These are phyloP conservation scores for Diglossa brunneiventris DNA, from an alignment of 2,113 vertebrate species.

Conservation along the genomic window DNA sequence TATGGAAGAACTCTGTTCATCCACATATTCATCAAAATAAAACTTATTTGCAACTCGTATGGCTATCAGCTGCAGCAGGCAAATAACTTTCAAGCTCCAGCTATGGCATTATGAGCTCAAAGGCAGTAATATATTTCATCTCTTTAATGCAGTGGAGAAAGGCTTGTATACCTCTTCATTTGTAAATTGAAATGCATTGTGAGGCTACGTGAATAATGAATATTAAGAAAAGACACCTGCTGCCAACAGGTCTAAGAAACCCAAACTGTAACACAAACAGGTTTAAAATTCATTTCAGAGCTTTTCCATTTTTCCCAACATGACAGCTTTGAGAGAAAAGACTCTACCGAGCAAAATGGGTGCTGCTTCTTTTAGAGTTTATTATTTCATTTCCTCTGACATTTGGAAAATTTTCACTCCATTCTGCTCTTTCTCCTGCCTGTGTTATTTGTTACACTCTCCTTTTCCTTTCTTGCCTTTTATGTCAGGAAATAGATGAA, in stretches of 20 bases:
- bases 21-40: conserved; percentile 12
- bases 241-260: conserved; percentile 28
- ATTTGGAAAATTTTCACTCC: conserved; percentile 27
- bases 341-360: not conserved
- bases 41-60: not conserved
- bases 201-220: conserved; percentile 33
- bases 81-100: not conserved
- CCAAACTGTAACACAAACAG: conserved; percentile 6
- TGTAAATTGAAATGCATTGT: conserved; percentile 8
- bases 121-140: conserved; percentile 17
- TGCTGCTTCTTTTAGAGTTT: conserved; percentile 5
- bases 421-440: conserved; percentile 14
- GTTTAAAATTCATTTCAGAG: conserved; percentile 7
- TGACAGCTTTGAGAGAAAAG: conserved; percentile 32
- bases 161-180: not conserved
- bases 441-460: not conserved
- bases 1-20: not conserved
- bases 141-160: not conserved
- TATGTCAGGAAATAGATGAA: conserved; percentile 47
- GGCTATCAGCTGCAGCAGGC: not conserved
- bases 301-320: conserved; percentile 10
- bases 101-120: not conserved
- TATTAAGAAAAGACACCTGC: conserved; percentile 30
- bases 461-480: not conserved
- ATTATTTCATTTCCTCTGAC: conserved; percentile 35